These are phyloP conservation scores for Hybos culiciformis DNA, from an alignment of 2,888 invertebrate genomes.

Conservation along the genomic window DNA sequence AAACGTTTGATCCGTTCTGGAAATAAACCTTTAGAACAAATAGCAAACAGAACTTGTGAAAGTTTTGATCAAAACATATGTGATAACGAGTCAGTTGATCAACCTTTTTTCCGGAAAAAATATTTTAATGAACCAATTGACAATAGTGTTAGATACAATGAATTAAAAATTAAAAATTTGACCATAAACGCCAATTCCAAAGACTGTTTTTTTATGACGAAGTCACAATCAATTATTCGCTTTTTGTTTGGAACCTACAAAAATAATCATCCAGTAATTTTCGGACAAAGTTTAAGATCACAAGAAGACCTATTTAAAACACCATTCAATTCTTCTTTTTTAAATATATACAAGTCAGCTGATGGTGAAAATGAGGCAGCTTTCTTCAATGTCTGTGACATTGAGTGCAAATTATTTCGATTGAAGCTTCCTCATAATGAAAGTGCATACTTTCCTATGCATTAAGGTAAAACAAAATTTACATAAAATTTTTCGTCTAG, in stretches of 20 bases:
- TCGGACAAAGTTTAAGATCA: neutral
- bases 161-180: neutral
- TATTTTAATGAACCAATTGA: neutral
- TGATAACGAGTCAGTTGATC: neutral
- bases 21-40: conserved; percentile 7
- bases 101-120: neutral
- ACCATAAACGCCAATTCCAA: neutral
- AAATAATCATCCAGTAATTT: neutral
- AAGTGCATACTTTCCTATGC: neutral
- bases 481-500: too few relatives aligned
- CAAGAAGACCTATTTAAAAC: neutral
- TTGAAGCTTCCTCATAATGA: neutral
- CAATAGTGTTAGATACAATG: neutral
- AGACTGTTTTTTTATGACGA: conserved; percentile 3
- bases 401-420: neutral
- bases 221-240: neutral
- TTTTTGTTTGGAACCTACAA: conserved; percentile 1
- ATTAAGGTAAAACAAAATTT: too few relatives aligned
- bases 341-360: neutral
- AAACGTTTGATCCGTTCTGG: conserved; percentile 2
- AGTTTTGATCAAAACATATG: neutral
- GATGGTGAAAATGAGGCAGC: neutral
- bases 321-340: conserved; percentile 1
- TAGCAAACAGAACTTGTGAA: conserved; percentile 4
- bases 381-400: neutral